Base-by-base conservation (phyloP, 1,140 invertebrate species). In the Brachionus paranguensis region DNA sequence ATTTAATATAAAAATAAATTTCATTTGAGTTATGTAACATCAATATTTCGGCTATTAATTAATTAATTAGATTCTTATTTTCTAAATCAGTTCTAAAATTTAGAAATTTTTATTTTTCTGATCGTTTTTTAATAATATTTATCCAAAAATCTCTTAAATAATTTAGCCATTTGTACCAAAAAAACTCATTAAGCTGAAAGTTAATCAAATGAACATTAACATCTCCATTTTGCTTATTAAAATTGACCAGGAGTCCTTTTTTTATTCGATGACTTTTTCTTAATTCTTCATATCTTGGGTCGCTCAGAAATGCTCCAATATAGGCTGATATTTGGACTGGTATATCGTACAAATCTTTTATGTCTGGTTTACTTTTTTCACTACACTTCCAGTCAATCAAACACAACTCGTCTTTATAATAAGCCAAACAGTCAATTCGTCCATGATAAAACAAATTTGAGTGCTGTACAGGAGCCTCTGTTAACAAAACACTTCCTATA, bases 101-200 rank as follows among this genome's bases (percentile, higher is more conserved):
- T 12, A 68, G 14, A 20, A 17, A 27, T 10, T 20, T 65, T 27
- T 10, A 65, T 27, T 65, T 24, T 29, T 68, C n/a, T 37, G 10
- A 68, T 68, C 6, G 3, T 1, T 68, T 68, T 33, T 68, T 41
- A n/a, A 68, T 1, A 14, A 79, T 55, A 8, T 20, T 10, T 8
- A 79, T 14, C 78, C 78, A 81, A 81, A 81, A 81, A 12, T 68
- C 33, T 68, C 53, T 81, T 64, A 81, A 14, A 68, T 64, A 81
- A 33, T 17, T 64, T 17, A 64, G 1, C 78, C 78, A 81, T 68
- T 81, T 60, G 29, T 81, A 81, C 78, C 78, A 81, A 81, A 41
- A 81, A 41, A 43, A 81, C 17, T 81, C 78, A 41, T 7, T 41
- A 24, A 64, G n/a, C 17, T 81, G 78, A 64, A 64, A 81, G 37